Base-by-base conservation (phyloP, 2,888 invertebrate genomes). In the Sphaerophoria taeniata region DNA sequence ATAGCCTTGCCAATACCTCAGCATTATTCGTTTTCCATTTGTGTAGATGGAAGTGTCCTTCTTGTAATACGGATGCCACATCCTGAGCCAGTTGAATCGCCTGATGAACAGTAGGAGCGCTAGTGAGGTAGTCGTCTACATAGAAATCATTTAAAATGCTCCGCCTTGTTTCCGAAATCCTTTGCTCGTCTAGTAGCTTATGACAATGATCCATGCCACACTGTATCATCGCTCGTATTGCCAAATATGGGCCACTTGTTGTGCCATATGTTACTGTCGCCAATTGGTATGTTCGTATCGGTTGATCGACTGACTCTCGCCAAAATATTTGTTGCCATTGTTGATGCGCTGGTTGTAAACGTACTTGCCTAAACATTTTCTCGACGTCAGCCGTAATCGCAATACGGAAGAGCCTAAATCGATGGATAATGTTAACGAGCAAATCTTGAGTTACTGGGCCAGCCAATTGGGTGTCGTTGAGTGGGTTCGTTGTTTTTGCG, bases 381-480 rank as follows among this genome's bases (percentile, higher is more conserved):
- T 87, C 86, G 5, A 88, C 87, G 45, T 88, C 88, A 53, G 85
- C 79, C 0, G 88, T 88, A 51, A 89, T 82, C 3, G 87, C 88
- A 53, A 87, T 60, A 11, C 39, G 24, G 43, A 87, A 86, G 7
- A 63, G 49, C 36, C 88, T 63, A 34, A 88, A 88, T 5, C 87
- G 79, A 14, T 82, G 31, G 34, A 89, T 86, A 1, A 88, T 83
- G 34, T 88, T 81, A 43, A 72, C 43, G 43, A 78, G 33, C 6
- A 67, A 14, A 5, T 72, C 78, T 36, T 72, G 78, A 16, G 58
- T 56, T 2, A 43, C 12, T 1, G 58, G 72, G 14, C 58, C 77
- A 6, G 60, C 77, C 61, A 63, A 39, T 33, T 56, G 61, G 2
- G 47, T 55, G 11, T 71, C 71, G 12, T 71, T 63, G 3, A 63